Evolutionary conservation across 2,113 vertebrate species (phyloP), one percentile per base, ranked within the genome.

Genomic region (Sigmodon hispidus): DNA sequence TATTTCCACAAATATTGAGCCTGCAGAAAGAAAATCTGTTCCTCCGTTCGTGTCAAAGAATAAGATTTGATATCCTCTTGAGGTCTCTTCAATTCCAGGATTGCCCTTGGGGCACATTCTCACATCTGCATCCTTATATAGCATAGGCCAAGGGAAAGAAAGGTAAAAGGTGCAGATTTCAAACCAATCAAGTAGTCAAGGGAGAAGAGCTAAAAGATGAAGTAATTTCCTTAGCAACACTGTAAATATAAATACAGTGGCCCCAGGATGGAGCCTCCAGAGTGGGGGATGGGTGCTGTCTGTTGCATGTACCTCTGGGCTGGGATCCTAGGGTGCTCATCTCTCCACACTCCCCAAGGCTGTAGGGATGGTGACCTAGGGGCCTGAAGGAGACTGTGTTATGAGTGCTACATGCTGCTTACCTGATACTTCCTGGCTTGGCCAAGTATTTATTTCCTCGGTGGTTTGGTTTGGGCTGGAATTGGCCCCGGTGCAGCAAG

Each of bases 391-490:
- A 89, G 63, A 77, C 80, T 16, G 43, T 55, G 84, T 34, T 50
- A 21, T 45, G 16, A 76, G 86, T 87, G 59, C 81, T 92, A 67
- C 16, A 69, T 92, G 89, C 79, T 17, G 52, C 98, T 98, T 98
- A 98, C 98, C 98, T 98, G 98, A 98, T 97, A 94, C 98, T 97
- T 97, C 98, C 98, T 0, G 98, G 96, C 97, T 99, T 98, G 96
- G 98, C 98, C 9, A 97, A 98, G 97, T 99, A 99, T 96, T 99
- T 99, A 98, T 99, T 99, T 97, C 99, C 99, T 85, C 98, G 98
- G 98, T 99, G 99, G 97, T 99, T 99, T 93, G 99, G 99, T 98
- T 98, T 99, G 94, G 99, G 99, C 96, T 99, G 99, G 98, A 99
- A 99, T 98, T 99, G 99, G 94, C 99, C 99, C 97, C 99, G 98